Evolutionary conservation across 2,888 invertebrate species (phyloP), one percentile per base, ranked within the genome.

Genomic region (Tenthredo notha): DNA sequence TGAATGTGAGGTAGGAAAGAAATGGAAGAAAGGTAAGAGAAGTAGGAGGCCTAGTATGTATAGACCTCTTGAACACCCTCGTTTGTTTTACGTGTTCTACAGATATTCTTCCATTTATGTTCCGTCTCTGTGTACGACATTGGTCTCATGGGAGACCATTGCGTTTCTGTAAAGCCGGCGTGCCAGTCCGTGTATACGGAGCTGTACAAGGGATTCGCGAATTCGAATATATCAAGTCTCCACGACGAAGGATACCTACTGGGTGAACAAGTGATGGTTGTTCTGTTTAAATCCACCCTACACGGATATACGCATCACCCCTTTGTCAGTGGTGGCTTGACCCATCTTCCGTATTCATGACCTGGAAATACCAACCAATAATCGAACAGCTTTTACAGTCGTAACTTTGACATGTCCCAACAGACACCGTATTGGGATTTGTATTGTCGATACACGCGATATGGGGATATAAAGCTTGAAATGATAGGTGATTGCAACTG

Each of bases 51-150:
- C 37, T 40, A n/a, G 47, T 25, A 29, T 54, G 33, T 29, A 40
- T 40, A 54, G n/a, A 33, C 50, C 43, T 18, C 47, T 80, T 58
- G 80, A 80, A 80, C 80, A 80, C 61, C 80, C 80, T 80, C 61
- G 80, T 80, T 80, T 80, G 80, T 80, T 80, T 80, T 80, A 33
- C 61, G 80, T 61, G 80, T 80, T 80, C 58, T 80, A 80, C 80
- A 80, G 61, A 80, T 80, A 50, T 80, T 80, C 80, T 61, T 80
- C 80, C 61, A 80, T 80, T 80, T 80, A 50, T 58, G 37, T 18
- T 80, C 50, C 80, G 29, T 12, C 80, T 37, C 40, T 40, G 58
- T 80, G 18, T 40, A 80, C 80, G 61, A 80, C 80, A 80, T 80
- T 40, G 80, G 58, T 80, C 80, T 80, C 80, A 25, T 40, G 80